Evolutionary conservation across 2,888 invertebrate genomes (phyloP).

Genomic region (Strigamia transsilvanica): DNA sequence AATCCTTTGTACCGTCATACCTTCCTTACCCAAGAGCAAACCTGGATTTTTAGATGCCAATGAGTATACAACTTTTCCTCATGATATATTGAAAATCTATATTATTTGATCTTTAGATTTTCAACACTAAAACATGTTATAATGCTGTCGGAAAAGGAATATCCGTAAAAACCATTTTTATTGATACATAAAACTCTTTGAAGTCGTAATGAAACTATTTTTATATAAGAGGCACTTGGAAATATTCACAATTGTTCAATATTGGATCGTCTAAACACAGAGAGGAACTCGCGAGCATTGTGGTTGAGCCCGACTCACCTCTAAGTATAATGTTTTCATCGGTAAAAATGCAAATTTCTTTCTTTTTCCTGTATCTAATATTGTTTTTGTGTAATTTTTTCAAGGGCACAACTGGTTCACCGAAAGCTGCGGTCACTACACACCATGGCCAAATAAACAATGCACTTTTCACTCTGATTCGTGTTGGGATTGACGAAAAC

Average conservation of each 20-base stretch:
- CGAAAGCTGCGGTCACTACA: neutral
- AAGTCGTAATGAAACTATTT: neutral
- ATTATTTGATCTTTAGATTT: too few species aligned
- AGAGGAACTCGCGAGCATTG: neutral
- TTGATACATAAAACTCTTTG: neutral
- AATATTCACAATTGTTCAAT: neutral
- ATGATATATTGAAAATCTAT: too few species aligned
- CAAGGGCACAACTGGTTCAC: neutral
- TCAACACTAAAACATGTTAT: neutral
- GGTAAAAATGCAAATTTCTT: neutral
- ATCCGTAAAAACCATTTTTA: neutral
- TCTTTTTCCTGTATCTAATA: neutral
- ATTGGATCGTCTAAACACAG: neutral
- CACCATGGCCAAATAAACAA: neutral
- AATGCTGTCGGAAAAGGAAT: neutral
- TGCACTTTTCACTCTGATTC: neutral
- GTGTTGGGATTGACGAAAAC: neutral
- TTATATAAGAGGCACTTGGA: conserved; percentile 11
- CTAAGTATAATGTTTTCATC: conserved; percentile 1
- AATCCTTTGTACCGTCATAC: conserved; percentile 20
- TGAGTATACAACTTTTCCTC: neutral
- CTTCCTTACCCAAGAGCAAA: neutral
- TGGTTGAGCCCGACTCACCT: neutral
- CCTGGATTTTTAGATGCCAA: neutral
- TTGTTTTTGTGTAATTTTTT: neutral